phyloP scores from a whole-genome alignment of 2,888 invertebrate genomes.

The Osmoderma eremita region DNA sequence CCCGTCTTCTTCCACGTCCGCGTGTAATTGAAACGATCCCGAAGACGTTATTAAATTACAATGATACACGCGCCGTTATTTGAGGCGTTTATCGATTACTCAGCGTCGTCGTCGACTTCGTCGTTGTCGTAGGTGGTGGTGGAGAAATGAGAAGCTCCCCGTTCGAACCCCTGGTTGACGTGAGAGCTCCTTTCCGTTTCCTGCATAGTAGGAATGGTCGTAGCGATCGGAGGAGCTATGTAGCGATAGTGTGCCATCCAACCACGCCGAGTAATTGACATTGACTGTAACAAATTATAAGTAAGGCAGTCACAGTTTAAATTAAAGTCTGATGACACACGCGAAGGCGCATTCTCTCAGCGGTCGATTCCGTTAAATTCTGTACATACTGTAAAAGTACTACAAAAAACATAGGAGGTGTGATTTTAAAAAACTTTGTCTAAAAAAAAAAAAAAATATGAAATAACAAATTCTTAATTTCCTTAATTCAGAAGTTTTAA shows the following conservation, averaged over 20 bases:
- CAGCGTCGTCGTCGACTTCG: background rate
- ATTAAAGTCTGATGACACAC: slow-evolving; percentile 40
- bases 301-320: slow-evolving; percentile 47
- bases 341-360: too few species aligned
- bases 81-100: slow-evolving; percentile 26
- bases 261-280: slow-evolving; percentile 33
- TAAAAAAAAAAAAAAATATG: too few species aligned
- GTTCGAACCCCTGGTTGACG: background rate
- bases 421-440: too few species aligned
- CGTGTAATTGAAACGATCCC: slow-evolving; percentile 30
- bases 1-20: background rate
- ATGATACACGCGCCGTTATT: slow-evolving; percentile 35
- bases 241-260: background rate
- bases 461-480: too few species aligned
- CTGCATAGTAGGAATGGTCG: background rate
- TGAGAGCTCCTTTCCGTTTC: too few species aligned
- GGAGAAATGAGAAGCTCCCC: background rate
- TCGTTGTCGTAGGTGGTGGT: too few species aligned
- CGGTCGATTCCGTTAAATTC: too few species aligned
- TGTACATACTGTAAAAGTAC: too few species aligned
- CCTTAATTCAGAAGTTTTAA: too few species aligned
- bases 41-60: slow-evolving; percentile 34
- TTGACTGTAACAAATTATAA: slow-evolving; percentile 49
- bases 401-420: too few species aligned
- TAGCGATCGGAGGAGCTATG: background rate